Evolutionary conservation across 2,888 invertebrate species (phyloP).

Genomic region (Bedellia somnulentella): DNA sequence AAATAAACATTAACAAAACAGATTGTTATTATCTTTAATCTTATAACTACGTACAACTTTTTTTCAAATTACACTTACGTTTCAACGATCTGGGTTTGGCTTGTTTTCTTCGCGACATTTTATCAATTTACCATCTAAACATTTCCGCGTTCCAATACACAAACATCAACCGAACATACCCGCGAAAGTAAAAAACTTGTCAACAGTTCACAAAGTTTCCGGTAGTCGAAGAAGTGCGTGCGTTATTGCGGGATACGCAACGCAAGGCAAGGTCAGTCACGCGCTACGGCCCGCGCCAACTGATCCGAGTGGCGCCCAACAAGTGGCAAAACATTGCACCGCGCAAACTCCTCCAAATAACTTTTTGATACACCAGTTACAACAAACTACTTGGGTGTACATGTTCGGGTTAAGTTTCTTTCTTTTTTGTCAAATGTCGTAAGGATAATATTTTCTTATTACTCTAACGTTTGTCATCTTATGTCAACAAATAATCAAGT

Average conservation of each 20-base stretch:
- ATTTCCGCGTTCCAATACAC: not conserved
- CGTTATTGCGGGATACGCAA: not conserved
- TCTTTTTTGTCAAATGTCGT: no score
- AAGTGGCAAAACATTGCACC: conserved; percentile 52
- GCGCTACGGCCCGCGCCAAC: conserved; percentile 44
- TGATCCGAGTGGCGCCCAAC: conserved; percentile 54
- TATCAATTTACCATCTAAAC: conserved; percentile 8
- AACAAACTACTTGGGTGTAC: no score
- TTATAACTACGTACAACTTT: no score
- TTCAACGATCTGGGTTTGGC: conserved; percentile 71
- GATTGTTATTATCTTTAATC: not conserved
- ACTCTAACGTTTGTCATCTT: no score
- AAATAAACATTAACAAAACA: not conserved
- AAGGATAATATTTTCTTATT: no score
- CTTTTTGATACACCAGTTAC: no score
- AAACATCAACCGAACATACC: not conserved
- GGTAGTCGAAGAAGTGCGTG: conserved; percentile 2
- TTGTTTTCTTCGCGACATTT: conserved; percentile 71
- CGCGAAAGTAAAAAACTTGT: not conserved
- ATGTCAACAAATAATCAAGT: no score
- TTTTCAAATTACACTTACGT: conserved; percentile 63
- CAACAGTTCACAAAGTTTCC: conserved; percentile 1
- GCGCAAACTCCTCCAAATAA: conserved; percentile 54
- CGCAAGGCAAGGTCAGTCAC: conserved; percentile 24
- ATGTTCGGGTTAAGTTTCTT: not conserved